phyloP scores from a whole-genome alignment of 1,140 invertebrate genomes.

The Palaemon carinicauda region DNA sequence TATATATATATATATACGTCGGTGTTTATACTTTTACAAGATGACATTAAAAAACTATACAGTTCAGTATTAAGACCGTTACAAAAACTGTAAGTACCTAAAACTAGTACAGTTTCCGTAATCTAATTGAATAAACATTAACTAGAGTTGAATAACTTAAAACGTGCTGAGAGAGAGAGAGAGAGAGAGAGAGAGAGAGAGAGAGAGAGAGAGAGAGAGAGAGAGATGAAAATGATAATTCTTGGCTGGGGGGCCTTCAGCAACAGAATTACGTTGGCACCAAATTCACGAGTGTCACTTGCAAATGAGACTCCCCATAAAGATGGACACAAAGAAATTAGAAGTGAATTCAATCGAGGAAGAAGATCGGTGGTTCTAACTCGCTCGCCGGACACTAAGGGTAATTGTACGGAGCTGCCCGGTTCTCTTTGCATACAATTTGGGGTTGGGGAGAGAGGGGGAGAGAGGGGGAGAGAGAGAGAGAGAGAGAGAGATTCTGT shows the following conservation, averaged over 20 bases:
- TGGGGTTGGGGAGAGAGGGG: neutral
- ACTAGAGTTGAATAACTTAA: no score
- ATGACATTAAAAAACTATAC: no score
- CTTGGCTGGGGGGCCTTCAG: neutral
- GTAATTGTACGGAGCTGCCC: no score
- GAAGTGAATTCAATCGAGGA: neutral
- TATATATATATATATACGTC: neutral
- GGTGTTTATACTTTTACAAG: no score
- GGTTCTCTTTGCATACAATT: no score
- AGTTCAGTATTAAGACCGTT: no score
- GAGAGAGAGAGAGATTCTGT: neutral
- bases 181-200: neutral
- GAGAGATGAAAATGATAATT: no score
- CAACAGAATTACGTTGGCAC: neutral
- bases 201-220: neutral
- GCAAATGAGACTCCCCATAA: conserved; percentile 6
- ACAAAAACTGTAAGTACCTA: no score
- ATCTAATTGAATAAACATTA: no score
- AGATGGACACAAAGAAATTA: conserved; percentile 11
- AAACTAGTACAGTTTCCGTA: no score
- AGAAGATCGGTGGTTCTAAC: neutral
- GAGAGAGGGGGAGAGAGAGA: neutral
- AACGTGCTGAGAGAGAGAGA: neutral
- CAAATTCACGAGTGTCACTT: conserved; percentile 12
- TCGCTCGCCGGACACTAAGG: neutral